phyloP scores from a whole-genome alignment of 2,888 invertebrate genomes.

The Chaitophorus viminalis region DNA sequence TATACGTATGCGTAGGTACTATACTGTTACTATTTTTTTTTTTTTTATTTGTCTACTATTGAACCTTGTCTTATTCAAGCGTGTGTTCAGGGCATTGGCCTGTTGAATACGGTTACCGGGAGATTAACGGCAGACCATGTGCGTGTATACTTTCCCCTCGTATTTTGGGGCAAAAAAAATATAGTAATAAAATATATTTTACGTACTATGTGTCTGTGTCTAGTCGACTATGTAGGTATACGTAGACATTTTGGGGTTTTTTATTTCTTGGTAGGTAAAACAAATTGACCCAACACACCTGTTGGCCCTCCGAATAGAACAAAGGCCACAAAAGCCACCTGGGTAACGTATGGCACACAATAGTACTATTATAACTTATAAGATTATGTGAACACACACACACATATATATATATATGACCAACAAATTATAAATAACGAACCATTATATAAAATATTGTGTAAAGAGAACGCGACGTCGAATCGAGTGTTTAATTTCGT shows the following conservation, averaged over 20 bases:
- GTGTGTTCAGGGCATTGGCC: conserved; percentile 47
- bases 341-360: neutral
- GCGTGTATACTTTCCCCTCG: conserved; percentile 47
- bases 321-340: neutral
- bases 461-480: neutral
- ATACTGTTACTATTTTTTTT: conserved; percentile 44
- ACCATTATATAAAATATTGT: neutral
- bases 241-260: conserved; percentile 31
- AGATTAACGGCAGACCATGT: conserved; percentile 29
- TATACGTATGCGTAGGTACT: neutral
- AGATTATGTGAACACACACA: too few species aligned
- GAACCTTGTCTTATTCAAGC: conserved; percentile 54
- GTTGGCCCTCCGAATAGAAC: neutral
- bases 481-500: neutral
- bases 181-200: neutral
- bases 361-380: neutral
- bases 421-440: neutral
- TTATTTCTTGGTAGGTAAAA: neutral
- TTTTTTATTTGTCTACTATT: conserved; percentile 6
- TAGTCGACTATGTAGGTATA: neutral
- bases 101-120: conserved; percentile 33
- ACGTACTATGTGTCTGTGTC: neutral
- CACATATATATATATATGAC: too few species aligned
- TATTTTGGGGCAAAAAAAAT: conserved; percentile 8
- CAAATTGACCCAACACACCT: conserved; percentile 16